Base-by-base conservation (phyloP, 1,140 invertebrate genomes). In the Trypoxylus dichotomus region DNA sequence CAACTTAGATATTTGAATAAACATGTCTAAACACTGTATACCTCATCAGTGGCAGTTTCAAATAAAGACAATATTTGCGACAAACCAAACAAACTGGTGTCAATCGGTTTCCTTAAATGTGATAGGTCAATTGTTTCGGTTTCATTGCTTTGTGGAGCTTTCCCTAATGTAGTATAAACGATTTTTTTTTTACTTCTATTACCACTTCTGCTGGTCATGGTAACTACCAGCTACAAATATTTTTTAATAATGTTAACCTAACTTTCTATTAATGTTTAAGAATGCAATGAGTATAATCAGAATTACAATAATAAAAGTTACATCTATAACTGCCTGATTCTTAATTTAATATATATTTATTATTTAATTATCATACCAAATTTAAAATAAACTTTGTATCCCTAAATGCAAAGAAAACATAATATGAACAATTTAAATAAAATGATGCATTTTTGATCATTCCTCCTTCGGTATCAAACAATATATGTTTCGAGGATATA, bases 41-140 rank as follows among this genome's bases (percentile, higher is more conserved):
- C 87, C 81, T 88, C 87, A 74, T 81, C 74, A 71, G 87, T 87
- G 19, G 85, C 86, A 73, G 81, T 85, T 79, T 87, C 78, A 72
- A 86, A 82, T 21, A 86, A 37, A 54, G 82, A 79, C 6, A 87
- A 25, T 10, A 85, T 82, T 79, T 87, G 83, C 72, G 80, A 81
- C 19, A 88, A 78, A 8, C 84, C 84, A 79, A 79, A 80, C n/a
- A 87, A 79, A 80, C 85, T 87, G 15, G 85, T 87, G 11, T 85
- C 82, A 79, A 88, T 84, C 24, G 87, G 84, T 79, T 84, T 86
- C 19, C 83, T 75, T 6, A 88, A 58, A 71, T 85, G 77, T 1
- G 86, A 85, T 27, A 84, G 68, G 80, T 85, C 86, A n/a, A 77
- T 41, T 73, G 74, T 75, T 25, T 78, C 78, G 19, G 80, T 29